These are phyloP conservation scores for Caenorhabditis drosophilae DNA, from an alignment of 2,888 invertebrate genomes.

Conservation along the genomic window DNA sequence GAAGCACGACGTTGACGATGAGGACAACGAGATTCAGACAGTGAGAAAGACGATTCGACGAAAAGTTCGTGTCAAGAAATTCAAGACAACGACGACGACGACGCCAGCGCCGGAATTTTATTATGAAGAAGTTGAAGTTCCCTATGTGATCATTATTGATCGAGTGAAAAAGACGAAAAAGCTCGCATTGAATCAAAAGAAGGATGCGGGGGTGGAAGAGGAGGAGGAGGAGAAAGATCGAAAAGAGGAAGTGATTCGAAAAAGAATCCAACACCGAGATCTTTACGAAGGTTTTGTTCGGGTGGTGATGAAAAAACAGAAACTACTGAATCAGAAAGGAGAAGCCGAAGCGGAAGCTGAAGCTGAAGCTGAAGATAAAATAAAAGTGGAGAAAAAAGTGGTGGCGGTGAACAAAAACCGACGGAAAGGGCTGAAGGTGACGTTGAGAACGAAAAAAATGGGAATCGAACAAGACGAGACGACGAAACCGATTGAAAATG, in stretches of 20 bases:
- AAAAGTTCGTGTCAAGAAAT: conserved; percentile 15
- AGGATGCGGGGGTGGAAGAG: too few relatives aligned
- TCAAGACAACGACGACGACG: conserved; percentile 26
- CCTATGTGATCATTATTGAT: conserved; percentile 10
- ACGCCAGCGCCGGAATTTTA: conserved; percentile 26
- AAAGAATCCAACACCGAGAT: background rate
- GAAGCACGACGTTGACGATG: conserved; percentile 7
- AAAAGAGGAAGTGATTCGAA: background rate
- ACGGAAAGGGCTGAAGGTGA: background rate
- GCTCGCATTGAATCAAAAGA: too few relatives aligned
- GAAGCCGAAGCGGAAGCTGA: too few relatives aligned
- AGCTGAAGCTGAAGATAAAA: conserved; percentile 6
- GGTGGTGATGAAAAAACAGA: too few relatives aligned
- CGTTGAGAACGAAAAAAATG: background rate
- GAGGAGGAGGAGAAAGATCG: conserved; percentile 3
- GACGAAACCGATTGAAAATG: too few relatives aligned
- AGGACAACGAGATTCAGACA: background rate
- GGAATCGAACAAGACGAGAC: too few relatives aligned
- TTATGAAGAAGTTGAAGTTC: conserved; percentile 29
- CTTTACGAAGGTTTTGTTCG: too few relatives aligned
- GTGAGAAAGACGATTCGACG: conserved; percentile 14
- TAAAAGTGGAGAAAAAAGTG: conserved; percentile 1
- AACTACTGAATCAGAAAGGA: background rate
- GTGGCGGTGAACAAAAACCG: background rate
- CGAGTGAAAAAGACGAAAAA: too few relatives aligned